These are phyloP conservation scores for Mylabris phalerata DNA, from an alignment of 1,140 invertebrate species.

Conservation along the genomic window DNA sequence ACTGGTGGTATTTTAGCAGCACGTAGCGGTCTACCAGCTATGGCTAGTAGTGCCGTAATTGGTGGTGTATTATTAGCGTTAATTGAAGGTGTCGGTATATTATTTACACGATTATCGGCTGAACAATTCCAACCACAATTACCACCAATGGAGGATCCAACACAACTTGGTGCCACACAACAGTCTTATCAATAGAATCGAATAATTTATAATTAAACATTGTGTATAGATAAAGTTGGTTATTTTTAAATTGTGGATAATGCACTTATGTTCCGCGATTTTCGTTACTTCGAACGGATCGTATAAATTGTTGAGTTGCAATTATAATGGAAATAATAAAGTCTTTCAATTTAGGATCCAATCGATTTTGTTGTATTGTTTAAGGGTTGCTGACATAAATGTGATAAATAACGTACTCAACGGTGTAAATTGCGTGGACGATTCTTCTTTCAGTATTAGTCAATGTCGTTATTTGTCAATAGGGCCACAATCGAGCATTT, in stretches of 20 bases:
- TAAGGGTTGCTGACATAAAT: too few species aligned
- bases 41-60: slow-evolving; percentile 92
- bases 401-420: too few species aligned
- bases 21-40: slow-evolving; percentile 88
- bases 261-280: too few species aligned
- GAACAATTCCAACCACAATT: slow-evolving; percentile 82
- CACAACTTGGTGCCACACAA: slow-evolving; percentile 32
- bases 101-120: slow-evolving; percentile 81
- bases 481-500: too few species aligned
- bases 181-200: slow-evolving; percentile 23
- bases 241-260: neutral
- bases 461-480: too few species aligned
- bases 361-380: too few species aligned
- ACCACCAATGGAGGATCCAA: slow-evolving; percentile 64
- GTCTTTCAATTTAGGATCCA: too few species aligned
- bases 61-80: slow-evolving; percentile 90
- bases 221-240: neutral
- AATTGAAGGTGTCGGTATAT: slow-evolving; percentile 94
- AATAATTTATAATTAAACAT: neutral
- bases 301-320: too few species aligned
- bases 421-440: too few species aligned
- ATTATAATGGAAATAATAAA: too few species aligned
- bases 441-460: too few species aligned
- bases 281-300: too few species aligned
- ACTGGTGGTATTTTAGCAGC: slow-evolving; percentile 94